Base-by-base conservation (phyloP, 37 sponge, comb jelly and placozoan genomes). In the Eunapius fragilis region DNA sequence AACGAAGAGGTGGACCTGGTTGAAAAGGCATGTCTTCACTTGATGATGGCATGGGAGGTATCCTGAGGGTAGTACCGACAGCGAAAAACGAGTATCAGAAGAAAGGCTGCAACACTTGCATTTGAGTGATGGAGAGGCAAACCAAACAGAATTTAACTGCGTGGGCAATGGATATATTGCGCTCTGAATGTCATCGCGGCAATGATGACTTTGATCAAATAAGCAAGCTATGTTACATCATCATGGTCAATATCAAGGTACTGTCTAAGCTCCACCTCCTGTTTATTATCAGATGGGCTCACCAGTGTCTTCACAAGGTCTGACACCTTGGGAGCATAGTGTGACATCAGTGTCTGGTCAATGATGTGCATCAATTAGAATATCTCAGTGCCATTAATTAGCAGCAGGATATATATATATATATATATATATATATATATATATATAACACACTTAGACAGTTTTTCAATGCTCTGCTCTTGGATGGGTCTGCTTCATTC, bases 401-500 rank as follows among this genome's bases (percentile, higher is more conserved):
- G n/a, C 30, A 6, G 11, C 32, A 47, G 48, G 32, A 0, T 28
- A 31, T 28, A n/a, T n/a, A n/a, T n/a, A n/a, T n/a, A n/a, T n/a
- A n/a, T n/a, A n/a, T n/a, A n/a, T 23, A 25, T 58, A 36, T 2
- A 98, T 93, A 84, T 95, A 74, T 23, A 25, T 58, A 36, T 2
- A 98, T 93, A 84, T 95, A 74, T 32, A 99, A 30, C 67, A 97
- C 99, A 97, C 99, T 97, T 35, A 99, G 92, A 71, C 91, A 99
- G 75, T 96, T 97, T 36, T 99, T 94, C 13, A 97, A 82, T 32
- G 99, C 99, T 26, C 81, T 73, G 48, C 82, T 91, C 67, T 85
- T 78, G 0, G 89, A 77, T n/a, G 95, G 97, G 77, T 99, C 99
- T 22, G 77, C 71, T 67, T 92, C 93, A 23, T 58, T 79, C 25